phyloP scores from a whole-genome alignment of 2,797 vertebrate genomes.

The Aphelocoma californica region DNA sequence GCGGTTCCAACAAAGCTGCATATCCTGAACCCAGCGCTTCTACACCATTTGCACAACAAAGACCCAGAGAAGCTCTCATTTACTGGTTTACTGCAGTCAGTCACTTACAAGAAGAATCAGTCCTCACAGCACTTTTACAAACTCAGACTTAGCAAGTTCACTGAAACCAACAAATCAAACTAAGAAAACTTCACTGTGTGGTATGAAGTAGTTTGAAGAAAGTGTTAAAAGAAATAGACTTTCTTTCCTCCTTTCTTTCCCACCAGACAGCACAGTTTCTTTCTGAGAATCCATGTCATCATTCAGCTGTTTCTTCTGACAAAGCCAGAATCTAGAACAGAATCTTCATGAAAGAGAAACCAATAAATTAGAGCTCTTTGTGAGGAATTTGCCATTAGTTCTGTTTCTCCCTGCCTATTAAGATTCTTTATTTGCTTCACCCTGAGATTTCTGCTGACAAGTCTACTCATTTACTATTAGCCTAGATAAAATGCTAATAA shows the following conservation, averaged over 20 bases:
- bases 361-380: slow-evolving; percentile 77
- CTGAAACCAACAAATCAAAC: slow-evolving; percentile 36
- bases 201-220: neutral
- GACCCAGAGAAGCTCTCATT: slow-evolving; percentile 9
- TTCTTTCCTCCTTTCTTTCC: neutral
- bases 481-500: slow-evolving; percentile 79
- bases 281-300: slow-evolving; percentile 51
- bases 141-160: slow-evolving; percentile 36
- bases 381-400: slow-evolving; percentile 72
- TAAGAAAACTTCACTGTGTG: neutral
- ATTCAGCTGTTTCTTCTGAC: slow-evolving; percentile 74
- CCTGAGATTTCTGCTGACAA: slow-evolving; percentile 79
- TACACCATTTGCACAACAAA: neutral
- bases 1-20: neutral
- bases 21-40: neutral
- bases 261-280: slow-evolving; percentile 31
- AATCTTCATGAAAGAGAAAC: slow-evolving; percentile 69
- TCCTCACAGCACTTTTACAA: slow-evolving; percentile 11
- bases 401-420: slow-evolving; percentile 73
- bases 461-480: slow-evolving; percentile 75
- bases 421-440: slow-evolving; percentile 78
- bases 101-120: slow-evolving; percentile 3
- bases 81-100: slow-evolving; percentile 42
- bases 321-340: slow-evolving; percentile 73
- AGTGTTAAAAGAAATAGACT: neutral